Conservation (phyloP, 2,797 vertebrate species). For the Acrossocheilus fasciatus region DNA sequence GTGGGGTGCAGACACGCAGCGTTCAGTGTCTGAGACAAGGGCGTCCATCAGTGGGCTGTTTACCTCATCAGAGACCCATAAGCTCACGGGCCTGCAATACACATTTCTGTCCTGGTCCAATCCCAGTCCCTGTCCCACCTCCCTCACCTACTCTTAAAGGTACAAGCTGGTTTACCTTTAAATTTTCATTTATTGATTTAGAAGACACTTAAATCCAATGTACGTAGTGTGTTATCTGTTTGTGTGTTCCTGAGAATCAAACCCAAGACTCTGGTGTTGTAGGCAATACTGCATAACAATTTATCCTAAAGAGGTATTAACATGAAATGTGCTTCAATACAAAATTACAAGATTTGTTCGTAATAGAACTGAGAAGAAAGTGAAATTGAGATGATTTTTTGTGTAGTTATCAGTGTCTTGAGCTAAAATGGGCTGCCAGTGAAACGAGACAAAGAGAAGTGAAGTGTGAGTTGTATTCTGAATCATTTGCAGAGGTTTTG, state of each 20-base stretch:
- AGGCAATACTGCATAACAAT: neutral
- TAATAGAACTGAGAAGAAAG: neutral
- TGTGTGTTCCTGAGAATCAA: neutral
- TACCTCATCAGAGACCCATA: slow-evolving; percentile 85
- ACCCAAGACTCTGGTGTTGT: neutral
- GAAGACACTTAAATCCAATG: neutral
- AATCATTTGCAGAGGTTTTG: neutral
- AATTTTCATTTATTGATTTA: neutral
- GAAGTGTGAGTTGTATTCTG: neutral
- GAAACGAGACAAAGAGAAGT: neutral
- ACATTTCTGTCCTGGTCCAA: slow-evolving; percentile 88
- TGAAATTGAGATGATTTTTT: neutral
- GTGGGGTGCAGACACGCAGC: slow-evolving; percentile 90
- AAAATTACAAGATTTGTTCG: neutral
- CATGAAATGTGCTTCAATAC: neutral
- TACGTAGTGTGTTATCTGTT: neutral
- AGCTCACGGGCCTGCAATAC: slow-evolving; percentile 92
- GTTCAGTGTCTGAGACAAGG: slow-evolving; percentile 92
- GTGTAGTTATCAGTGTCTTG: slow-evolving; percentile 1
- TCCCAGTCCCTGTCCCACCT: slow-evolving; percentile 38
- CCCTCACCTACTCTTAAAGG: slow-evolving; percentile 59
- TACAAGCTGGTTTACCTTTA: slow-evolving; percentile 17
- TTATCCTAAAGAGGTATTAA: neutral
- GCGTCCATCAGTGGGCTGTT: slow-evolving; percentile 83
- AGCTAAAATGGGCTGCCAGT: neutral